Evolutionary conservation across 2,888 invertebrate genomes (phyloP), one percentile per base, ranked within the genome.

Genomic region (Synergus umbraculus): DNA sequence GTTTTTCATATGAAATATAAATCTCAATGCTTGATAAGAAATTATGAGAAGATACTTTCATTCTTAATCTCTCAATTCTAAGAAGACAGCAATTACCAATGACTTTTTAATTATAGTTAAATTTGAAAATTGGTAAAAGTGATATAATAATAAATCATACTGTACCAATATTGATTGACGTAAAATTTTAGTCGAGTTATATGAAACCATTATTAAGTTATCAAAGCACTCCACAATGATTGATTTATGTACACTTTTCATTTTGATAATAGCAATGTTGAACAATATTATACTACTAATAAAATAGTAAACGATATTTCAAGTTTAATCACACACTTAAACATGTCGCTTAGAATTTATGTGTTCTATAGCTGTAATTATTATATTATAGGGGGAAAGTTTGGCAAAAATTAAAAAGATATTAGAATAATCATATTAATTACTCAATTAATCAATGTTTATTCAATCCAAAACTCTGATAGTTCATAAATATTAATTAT

Each of bases 121-220:
- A 66, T 44, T 66, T 44, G 37, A 22, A 22, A 66, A 18, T 22
- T 67, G 18, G 46, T 46, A 49, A 67, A 49, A 22, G 13, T 49
- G 15, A 37, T 54, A 37, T 13, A 15, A 18, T 37, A 37, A 29
- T n/a, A 66, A 43, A 9, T 10, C n/a, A 46, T 29, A 8, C 9
- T 49, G 29, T 69, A 13, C 46, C 15, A 46, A 12, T 46, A 29
- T 49, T 37, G 46, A 29, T 46, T 49, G 37, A 54, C 37, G 49
- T 41, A n/a, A n/a, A 29, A n/a, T 54, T 73, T 54, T 73, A 54
- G 54, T 73, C n/a, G 29, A n/a, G 29, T 10, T 37, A 37, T 37
- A 73, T 73, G 4, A 54, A 54, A 54, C 12, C 54, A 49, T 37
- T 54, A 73, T 73, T 73, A 37, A 54, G 29, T 73, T 73, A 49